Base-by-base conservation (phyloP, 1,140 invertebrate genomes). In the Mercenaria mercenaria region DNA sequence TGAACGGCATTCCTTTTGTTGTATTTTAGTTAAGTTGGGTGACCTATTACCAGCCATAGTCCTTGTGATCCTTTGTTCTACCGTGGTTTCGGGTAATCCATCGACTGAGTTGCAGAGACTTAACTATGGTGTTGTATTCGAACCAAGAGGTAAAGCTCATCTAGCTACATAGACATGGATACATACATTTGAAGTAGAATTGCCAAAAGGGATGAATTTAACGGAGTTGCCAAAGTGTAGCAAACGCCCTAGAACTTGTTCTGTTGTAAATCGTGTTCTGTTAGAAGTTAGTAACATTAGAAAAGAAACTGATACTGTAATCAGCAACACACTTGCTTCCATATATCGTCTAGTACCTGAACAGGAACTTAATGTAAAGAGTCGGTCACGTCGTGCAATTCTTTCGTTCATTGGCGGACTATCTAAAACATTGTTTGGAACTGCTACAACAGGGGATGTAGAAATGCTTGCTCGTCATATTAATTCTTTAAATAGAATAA, bases 381-480 rank as follows among this genome's bases (percentile, higher is more conserved):
- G 20, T 64, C 52, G 67, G 41, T 52, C 41, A 10, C 43, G 41
- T 41, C 47, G 43, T 41, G 41, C 39, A 11, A 32, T 56, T 52
- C n/a, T 50, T 3, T 59, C 39, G 26, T 50, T 72, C 43, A 69
- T 72, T 52, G 82, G 43, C 47, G 26, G 20, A 18, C 26, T 50
- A 26, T 50, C 26, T 0, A 72, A 85, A 37, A 39, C 47, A 6
- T 34, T 83, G 32, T 89, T 89, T 89, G 87, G 87, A 39, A 89
- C 87, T n/a, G 87, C 87, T 23, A 89, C 87, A 39, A 18, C 47
- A n/a, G 64, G 29, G 15, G 87, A 90, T 64, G 64, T 90, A 1
- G 67, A 90, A 26, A 83, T 13, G n/a, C 47, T 90, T 6, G 52
- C 37, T 29, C 13, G 59, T 0, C 88, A 90, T 37, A 90, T 84